phyloP scores from a whole-genome alignment of 2,888 invertebrate genomes.

The Euproctis similis region DNA sequence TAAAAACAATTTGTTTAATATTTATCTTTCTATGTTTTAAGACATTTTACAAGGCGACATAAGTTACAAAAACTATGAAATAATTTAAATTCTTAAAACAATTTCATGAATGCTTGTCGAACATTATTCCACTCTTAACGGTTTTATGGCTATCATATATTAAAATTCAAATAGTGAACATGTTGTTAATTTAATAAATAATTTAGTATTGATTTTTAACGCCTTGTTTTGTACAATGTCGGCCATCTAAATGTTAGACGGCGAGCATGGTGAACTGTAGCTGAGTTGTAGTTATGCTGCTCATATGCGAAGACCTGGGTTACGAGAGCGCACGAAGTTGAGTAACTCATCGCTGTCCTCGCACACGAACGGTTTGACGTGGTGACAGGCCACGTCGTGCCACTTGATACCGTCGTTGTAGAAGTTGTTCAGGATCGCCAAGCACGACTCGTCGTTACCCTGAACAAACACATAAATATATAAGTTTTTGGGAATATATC shows the following conservation, averaged over 20 bases:
- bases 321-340: slow-evolving; percentile 92
- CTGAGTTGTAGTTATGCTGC: slow-evolving; percentile 12
- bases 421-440: slow-evolving; percentile 93
- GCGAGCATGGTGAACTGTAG: slow-evolving; percentile 31
- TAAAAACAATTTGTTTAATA: too few relatives aligned
- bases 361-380: slow-evolving; percentile 91
- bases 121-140: slow-evolving; percentile 13
- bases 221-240: slow-evolving; percentile 68
- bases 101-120: neutral
- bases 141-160: slow-evolving; percentile 23
- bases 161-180: slow-evolving; percentile 21
- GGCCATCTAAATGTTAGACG: slow-evolving; percentile 53
- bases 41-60: too few relatives aligned
- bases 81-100: too few relatives aligned
- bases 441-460: slow-evolving; percentile 93
- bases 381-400: slow-evolving; percentile 92
- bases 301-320: slow-evolving; percentile 88
- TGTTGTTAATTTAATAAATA: slow-evolving; percentile 54
- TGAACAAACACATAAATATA: too few relatives aligned
- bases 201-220: slow-evolving; percentile 62
- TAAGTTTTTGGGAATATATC: too few relatives aligned
- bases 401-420: slow-evolving; percentile 91
- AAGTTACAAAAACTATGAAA: too few relatives aligned
- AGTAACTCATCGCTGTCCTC: slow-evolving; percentile 93
- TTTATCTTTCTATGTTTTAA: too few relatives aligned